Evolutionary conservation across 2,113 vertebrate genomes (phyloP), one percentile per base, ranked within the genome.

Genomic region (Alethe diademata): DNA sequence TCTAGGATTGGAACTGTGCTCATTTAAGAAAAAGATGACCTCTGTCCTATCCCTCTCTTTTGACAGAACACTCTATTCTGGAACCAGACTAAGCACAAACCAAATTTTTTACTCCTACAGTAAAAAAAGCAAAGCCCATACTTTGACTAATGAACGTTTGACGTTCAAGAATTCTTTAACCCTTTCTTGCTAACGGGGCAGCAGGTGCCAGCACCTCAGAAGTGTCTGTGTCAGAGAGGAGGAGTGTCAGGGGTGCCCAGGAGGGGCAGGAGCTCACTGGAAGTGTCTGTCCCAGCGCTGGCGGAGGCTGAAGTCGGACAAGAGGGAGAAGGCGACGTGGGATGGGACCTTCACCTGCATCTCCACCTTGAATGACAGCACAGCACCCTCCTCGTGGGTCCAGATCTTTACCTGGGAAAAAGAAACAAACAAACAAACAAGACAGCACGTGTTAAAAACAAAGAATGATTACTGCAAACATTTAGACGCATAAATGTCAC

Each of bases 211-310:
- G 69, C 66, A 42, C 31, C 36, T 43, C 29, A 79, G 73, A 79
- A 64, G 56, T 6, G 47, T 22, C 61, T 83, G 60, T 73, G 31
- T 11, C 2, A n/a, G 60, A 29, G 26, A 36, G n/a, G 45, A 62
- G 62, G 36, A 38, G 25, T 19, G 40, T 25, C 53, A 79, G 58
- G n/a, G 42, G 50, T 33, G 40, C 69, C 56, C 57, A 43, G 33
- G 33, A 78, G 60, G 60, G 6, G 7, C 33, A 83, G 67, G 50
- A 47, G 69, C 98, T 98, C 98, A 98, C 98, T 86, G 53, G 60
- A 94, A 97, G 42, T 98, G 97, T 36, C 80, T 96, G 96, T 98
- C 98, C 98, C 98, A 98, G 20, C 75, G 78, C 38, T 92, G 97
- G 24, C 97, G 64, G 28, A 95, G 81, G 7, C 85, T 97, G 86